These are phyloP conservation scores for Dendrolimus kikuchii DNA, from an alignment of 1,140 invertebrate genomes.

Conservation along the genomic window DNA sequence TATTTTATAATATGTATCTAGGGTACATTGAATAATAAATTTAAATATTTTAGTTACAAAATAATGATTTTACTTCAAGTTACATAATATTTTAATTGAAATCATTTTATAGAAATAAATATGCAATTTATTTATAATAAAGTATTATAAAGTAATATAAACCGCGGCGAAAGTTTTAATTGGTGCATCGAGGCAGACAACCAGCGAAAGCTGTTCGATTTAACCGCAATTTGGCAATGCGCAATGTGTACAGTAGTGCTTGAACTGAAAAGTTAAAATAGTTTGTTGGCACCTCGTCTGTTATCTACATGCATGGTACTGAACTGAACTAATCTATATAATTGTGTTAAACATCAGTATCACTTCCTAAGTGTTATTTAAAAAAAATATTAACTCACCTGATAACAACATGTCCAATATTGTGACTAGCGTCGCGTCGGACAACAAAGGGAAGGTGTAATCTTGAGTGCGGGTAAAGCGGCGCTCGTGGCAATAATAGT, in stretches of 20 bases:
- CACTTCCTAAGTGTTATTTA: not conserved
- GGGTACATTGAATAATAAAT: too few species aligned
- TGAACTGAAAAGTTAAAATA: constrained; percentile 20
- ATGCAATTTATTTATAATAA: too few species aligned
- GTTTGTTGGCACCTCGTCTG: constrained; percentile 23
- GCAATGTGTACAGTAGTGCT: constrained; percentile 4
- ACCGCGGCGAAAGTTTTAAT: constrained; percentile 35
- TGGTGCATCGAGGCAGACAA: constrained; percentile 26
- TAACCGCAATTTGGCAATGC: constrained; percentile 12
- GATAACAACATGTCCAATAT: constrained; percentile 85
- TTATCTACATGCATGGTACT: constrained; percentile 21
- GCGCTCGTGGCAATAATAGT: constrained; percentile 89
- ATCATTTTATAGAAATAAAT: too few species aligned
- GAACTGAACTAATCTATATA: constrained; percentile 19
- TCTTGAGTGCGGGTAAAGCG: constrained; percentile 89
- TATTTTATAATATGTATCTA: too few species aligned
- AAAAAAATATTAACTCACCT: constrained; percentile 74
- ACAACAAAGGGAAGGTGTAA: constrained; percentile 90
- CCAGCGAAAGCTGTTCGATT: constrained; percentile 15
- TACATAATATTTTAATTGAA: too few species aligned
- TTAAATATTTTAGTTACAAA: too few species aligned
- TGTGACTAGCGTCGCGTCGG: constrained; percentile 75
- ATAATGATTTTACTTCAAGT: too few species aligned
- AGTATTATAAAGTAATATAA: not conserved
- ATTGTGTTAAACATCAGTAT: not conserved